These are phyloP conservation scores for Alouatta palliata DNA, from an alignment of 2,113 vertebrate species.

Conservation along the genomic window DNA sequence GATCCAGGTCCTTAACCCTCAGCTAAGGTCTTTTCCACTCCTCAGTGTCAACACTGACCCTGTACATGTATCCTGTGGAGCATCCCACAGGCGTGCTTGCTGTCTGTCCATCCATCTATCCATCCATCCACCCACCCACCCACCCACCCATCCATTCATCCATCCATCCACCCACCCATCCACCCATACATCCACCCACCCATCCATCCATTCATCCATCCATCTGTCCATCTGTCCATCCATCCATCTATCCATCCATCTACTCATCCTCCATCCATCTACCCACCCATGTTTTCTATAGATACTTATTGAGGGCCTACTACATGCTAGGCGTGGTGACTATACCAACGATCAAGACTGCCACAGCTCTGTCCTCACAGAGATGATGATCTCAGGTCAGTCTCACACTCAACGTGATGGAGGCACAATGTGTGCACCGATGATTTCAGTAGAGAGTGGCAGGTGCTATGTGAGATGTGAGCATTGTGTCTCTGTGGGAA, in stretches of 20 bases:
- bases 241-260: too few species aligned
- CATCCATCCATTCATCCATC: background rate
- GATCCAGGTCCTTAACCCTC: background rate
- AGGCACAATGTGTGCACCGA: background rate
- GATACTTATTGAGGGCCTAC: background rate
- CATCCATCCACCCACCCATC: too few species aligned
- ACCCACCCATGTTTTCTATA: background rate
- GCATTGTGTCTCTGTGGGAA: background rate
- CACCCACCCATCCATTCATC: too few species aligned
- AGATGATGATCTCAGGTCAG: background rate
- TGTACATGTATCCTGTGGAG: background rate
- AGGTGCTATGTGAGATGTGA: background rate
- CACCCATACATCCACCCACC: too few species aligned
- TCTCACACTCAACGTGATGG: background rate
- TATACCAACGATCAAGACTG: background rate
- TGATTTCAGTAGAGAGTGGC: background rate
- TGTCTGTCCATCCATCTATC: background rate
- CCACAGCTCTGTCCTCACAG: background rate
- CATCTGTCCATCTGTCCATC: background rate
- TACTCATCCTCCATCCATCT: too few species aligned
- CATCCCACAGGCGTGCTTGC: background rate
- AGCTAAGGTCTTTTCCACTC: background rate
- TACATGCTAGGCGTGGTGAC: background rate
- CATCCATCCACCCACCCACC: too few species aligned
- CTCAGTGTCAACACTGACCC: background rate